These are phyloP conservation scores for Trichacis sp. DNA, from an alignment of 2,888 invertebrate species.

Conservation along the genomic window DNA sequence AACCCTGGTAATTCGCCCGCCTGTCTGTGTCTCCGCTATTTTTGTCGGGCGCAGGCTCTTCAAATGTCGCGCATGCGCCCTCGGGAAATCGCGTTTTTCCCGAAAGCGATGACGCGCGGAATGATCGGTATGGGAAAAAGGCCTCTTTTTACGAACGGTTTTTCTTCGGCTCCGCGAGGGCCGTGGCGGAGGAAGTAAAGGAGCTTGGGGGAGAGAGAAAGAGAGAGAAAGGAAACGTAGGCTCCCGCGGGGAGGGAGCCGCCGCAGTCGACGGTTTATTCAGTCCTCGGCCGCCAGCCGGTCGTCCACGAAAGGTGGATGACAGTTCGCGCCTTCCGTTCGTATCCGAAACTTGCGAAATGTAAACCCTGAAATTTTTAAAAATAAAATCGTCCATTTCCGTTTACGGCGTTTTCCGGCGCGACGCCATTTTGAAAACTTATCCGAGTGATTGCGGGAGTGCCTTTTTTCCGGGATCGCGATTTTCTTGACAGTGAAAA, in stretches of 20 bases:
- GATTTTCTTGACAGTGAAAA: not conserved
- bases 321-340: slow-evolving; percentile 50
- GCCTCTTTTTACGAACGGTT: slow-evolving; percentile 35
- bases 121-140: slow-evolving; percentile 14
- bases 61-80: slow-evolving; percentile 8
- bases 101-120: not conserved
- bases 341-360: no score
- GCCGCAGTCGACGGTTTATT: slow-evolving; percentile 62
- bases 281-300: slow-evolving; percentile 66
- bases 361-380: no score
- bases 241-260: slow-evolving; percentile 58
- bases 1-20: no score
- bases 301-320: slow-evolving; percentile 51
- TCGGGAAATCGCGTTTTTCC: not conserved
- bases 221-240: slow-evolving; percentile 42
- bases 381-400: no score
- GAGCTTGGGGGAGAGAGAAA: slow-evolving; percentile 38
- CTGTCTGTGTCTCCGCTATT: not conserved
- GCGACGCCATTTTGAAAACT: no score
- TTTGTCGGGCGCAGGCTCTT: not conserved
- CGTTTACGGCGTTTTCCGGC: no score
- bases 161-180: slow-evolving; percentile 33
- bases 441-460: no score
- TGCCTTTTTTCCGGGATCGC: no score
- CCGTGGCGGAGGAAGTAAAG: slow-evolving; percentile 40